Evolutionary conservation across 2,888 invertebrate genomes (phyloP), one percentile per base, ranked within the genome.

Genomic region (Ramazzottius varieornatus): DNA sequence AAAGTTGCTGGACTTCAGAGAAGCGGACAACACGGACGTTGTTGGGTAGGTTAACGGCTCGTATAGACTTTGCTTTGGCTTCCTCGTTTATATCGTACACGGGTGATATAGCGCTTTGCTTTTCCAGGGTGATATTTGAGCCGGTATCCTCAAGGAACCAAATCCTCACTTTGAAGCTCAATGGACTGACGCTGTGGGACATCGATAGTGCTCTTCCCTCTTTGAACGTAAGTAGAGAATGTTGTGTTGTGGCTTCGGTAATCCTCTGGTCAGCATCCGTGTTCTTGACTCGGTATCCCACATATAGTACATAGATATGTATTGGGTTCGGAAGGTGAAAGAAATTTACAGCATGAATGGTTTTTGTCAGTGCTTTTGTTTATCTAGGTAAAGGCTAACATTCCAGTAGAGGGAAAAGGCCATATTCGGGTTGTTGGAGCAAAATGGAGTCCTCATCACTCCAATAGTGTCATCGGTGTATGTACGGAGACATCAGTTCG

Each of bases 361-460:
- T n/a, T n/a, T n/a, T n/a, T n/a, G n/a, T n/a, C n/a, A n/a, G n/a
- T 40, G 40, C 20, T 40, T 20, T 8, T 40, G 40, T 40, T 40
- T 40, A 13, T 8, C 8, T 40, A 40, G 40, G 20, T 40, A 20
- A 40, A 40, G 40, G 20, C 8, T 40, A 13, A 13, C 33, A 32
- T 1, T 32, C 24, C 40, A 32, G 65, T 83, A 63, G 82, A 82
- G 70, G 81, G 82, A 1, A 84, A 85, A 76, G 84, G 84, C 68
- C 82, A 85, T 69, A 84, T 84, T 34, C 85, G 85, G 73, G 85
- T 88, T 72, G 85, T 84, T 0, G 83, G 82, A 65, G 91, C 90
- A 8, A 86, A 88, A 76, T 96, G 94, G 93, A 91, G 91, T 75
- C 92, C 93, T 13, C 92, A 94, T 73, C 89, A 90, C 74, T 86